Percentiles rank a stretch among this genome's conserved stretches.
Evolutionary conservation across 1,140 invertebrate species (phyloP).

Genomic region (Drosophila rhopaloa): DNA sequence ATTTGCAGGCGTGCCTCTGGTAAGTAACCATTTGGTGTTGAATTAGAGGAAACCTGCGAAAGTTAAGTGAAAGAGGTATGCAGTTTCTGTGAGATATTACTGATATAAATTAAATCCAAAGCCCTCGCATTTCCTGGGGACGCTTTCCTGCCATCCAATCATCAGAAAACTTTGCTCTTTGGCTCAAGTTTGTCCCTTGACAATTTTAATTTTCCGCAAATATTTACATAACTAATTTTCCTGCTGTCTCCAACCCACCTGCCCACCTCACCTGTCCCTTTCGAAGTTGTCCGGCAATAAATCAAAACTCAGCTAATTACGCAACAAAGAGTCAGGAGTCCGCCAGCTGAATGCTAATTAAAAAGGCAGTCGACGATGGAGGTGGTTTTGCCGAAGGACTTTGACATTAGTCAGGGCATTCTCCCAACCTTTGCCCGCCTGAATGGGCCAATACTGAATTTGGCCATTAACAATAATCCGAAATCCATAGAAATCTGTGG

Average conservation of each 20-base stretch:
- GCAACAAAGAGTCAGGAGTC: slow-evolving; percentile 73
- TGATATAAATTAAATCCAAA: slow-evolving; percentile 18
- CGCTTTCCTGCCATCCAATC: slow-evolving; percentile 17
- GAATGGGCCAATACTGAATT: slow-evolving; percentile 60
- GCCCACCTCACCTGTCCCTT: slow-evolving; percentile 24
- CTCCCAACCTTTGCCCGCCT: slow-evolving; percentile 1
- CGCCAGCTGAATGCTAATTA: slow-evolving; percentile 75
- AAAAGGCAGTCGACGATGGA: slow-evolving; percentile 20
- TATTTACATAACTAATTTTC: slow-evolving; percentile 74
- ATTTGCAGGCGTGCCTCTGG: slow-evolving; percentile 33
- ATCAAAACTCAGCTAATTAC: slow-evolving; percentile 83
- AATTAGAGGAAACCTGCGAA: slow-evolving; percentile 1
- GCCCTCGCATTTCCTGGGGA: slow-evolving; percentile 16
- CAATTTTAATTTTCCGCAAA: slow-evolving; percentile 77
- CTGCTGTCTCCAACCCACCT: slow-evolving; percentile 4
- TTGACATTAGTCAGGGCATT: slow-evolving; percentile 34
- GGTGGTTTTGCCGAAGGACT: slow-evolving; percentile 21
- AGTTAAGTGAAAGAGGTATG: slow-evolving; percentile 7
- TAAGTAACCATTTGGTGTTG: slow-evolving; percentile 19
- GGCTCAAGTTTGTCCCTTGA: slow-evolving; percentile 59
- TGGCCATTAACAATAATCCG: slow-evolving; percentile 76
- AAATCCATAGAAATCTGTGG: slow-evolving; percentile 71
- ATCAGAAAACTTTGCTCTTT: slow-evolving; percentile 51
- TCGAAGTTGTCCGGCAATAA: slow-evolving; percentile 64
- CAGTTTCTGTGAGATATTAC: not conserved